A percentile compares a stretch with the other conserved stretches of the same genome.
phyloP scores from a whole-genome alignment of 2,113 vertebrate genomes.

The Tamias sibiricus region DNA sequence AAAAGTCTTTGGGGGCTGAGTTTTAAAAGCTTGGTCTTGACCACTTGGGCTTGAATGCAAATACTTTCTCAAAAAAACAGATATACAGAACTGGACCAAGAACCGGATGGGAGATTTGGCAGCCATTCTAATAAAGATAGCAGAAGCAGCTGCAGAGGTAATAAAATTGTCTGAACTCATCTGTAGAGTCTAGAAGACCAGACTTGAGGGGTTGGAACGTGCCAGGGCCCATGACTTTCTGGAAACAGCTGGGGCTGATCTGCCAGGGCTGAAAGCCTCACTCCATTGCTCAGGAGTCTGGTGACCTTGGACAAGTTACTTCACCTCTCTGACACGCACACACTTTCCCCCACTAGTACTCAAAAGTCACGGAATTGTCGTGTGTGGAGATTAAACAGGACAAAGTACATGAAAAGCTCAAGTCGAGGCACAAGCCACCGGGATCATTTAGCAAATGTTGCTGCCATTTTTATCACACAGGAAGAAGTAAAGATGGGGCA shows the following conservation, averaged over 20 bases:
- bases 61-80: constrained; percentile 59
- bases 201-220: not conserved
- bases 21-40: not conserved
- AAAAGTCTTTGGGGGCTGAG: not conserved
- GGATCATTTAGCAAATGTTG: not conserved
- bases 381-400: not conserved
- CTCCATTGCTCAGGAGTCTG: not conserved
- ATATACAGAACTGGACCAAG: not conserved
- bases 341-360: not conserved
- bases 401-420: not conserved
- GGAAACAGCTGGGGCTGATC: not conserved
- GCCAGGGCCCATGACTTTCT: not conserved
- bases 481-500: not conserved
- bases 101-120: constrained; percentile 45
- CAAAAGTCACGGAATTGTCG: not conserved
- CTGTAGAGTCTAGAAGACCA: not conserved
- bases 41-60: constrained; percentile 22
- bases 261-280: not conserved
- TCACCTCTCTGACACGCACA: not conserved
- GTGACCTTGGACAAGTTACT: not conserved
- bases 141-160: not conserved
- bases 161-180: constrained; percentile 18
- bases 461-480: not conserved
- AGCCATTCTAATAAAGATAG: constrained; percentile 25
- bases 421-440: not conserved